Evolutionary conservation across 2,113 vertebrate species (phyloP).

Genomic region (Istiophorus platypterus): DNA sequence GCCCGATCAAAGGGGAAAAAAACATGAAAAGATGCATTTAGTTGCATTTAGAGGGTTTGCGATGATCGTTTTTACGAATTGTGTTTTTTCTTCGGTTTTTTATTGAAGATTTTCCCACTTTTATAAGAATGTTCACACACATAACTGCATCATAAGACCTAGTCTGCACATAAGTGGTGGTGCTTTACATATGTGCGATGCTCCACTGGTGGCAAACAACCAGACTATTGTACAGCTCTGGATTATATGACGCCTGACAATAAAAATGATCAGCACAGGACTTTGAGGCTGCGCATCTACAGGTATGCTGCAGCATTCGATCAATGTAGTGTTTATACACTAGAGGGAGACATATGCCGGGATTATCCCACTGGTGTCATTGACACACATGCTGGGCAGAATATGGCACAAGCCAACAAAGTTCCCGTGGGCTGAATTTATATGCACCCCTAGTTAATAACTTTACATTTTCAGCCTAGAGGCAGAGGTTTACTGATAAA

Average conservation of each 20-base stretch:
- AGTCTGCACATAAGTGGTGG: not conserved
- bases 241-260: not conserved
- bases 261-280: not conserved
- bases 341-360: constrained; percentile 63
- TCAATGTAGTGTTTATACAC: constrained; percentile 32
- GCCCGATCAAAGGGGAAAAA: no score
- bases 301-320: not conserved
- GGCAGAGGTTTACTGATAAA: not conserved
- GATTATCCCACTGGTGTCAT: not conserved
- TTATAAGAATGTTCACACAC: no score
- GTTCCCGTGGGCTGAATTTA: not conserved
- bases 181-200: not conserved
- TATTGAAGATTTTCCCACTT: no score
- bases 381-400: not conserved
- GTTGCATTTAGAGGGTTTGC: not conserved
- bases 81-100: not conserved
- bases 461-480: no score
- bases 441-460: not conserved
- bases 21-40: not conserved
- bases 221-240: not conserved
- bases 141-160: not conserved
- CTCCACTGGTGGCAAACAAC: not conserved
- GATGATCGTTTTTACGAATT: not conserved
- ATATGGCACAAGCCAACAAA: not conserved
- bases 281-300: not conserved